These are phyloP conservation scores for Bradypus variegatus DNA, from an alignment of 2,797 vertebrate species.

Conservation along the genomic window DNA sequence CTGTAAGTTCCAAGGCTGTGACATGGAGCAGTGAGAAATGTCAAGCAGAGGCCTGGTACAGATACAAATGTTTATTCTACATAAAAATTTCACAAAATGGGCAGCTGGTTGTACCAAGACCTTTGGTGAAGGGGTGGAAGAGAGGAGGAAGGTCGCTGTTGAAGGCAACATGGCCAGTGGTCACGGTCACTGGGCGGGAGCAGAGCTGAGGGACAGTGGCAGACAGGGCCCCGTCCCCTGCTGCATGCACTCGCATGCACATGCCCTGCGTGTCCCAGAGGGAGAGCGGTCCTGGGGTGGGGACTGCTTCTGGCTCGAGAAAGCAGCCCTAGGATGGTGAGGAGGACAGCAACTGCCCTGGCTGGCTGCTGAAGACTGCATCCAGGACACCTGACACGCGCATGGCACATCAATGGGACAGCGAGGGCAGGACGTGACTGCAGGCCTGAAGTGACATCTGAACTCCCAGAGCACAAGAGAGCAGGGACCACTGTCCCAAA, in stretches of 20 bases:
- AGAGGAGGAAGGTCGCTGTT: neutral
- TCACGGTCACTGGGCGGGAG: conserved; percentile 62
- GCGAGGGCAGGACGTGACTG: conserved; percentile 5
- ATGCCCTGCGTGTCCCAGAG: neutral
- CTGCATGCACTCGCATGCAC: conserved; percentile 47
- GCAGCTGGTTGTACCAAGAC: conserved; percentile 77
- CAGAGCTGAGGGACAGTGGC: conserved; percentile 32
- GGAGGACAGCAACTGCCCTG: neutral
- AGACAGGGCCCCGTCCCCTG: neutral
- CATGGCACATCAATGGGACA: conserved; percentile 38
- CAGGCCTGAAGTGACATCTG: conserved; percentile 28
- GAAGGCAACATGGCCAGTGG: conserved; percentile 66
- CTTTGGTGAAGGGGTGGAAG: conserved; percentile 65
- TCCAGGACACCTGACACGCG: conserved; percentile 43
- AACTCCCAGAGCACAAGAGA: conserved; percentile 19
- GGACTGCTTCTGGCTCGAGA: neutral
- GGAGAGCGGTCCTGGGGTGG: neutral
- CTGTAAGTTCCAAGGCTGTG: neutral
- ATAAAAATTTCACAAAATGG: conserved; percentile 81
- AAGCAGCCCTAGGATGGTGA: neutral
- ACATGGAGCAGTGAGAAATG: neutral
- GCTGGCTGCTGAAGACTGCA: conserved; percentile 60
- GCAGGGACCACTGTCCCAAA: conserved; percentile 28
- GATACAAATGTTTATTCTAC: conserved; percentile 83
- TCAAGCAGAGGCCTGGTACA: conserved; percentile 48